These are phyloP conservation scores for Encarsia formosa DNA, from an alignment of 2,888 invertebrate species.

Conservation along the genomic window DNA sequence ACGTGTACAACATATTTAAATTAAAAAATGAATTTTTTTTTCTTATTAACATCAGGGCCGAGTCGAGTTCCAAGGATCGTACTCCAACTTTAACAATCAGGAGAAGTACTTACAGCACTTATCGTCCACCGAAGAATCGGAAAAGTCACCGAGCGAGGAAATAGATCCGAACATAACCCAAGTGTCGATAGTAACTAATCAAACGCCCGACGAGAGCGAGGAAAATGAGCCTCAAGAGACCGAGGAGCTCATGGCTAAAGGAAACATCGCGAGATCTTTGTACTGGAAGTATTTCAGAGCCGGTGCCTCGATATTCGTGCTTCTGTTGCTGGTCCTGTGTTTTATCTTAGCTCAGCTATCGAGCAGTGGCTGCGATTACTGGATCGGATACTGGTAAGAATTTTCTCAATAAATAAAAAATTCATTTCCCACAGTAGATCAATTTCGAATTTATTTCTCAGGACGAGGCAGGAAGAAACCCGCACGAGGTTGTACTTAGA, in stretches of 20 bases:
- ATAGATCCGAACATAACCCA: not conserved
- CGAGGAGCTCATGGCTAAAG: constrained; percentile 64
- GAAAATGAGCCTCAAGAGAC: constrained; percentile 58
- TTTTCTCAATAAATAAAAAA: not conserved
- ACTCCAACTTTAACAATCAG: constrained; percentile 57
- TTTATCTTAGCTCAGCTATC: constrained; percentile 65
- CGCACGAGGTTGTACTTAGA: constrained; percentile 9
- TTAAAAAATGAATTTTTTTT: not conserved
- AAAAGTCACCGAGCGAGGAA: constrained; percentile 29
- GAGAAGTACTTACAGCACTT: constrained; percentile 54
- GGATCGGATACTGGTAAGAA: constrained; percentile 73
- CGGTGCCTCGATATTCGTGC: constrained; percentile 59
- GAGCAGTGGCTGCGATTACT: constrained; percentile 71
- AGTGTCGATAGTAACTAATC: constrained; percentile 5
- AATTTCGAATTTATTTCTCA: constrained; percentile 29
- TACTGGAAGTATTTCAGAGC: constrained; percentile 69
- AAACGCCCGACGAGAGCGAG: constrained; percentile 37
- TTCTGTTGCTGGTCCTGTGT: constrained; percentile 56
- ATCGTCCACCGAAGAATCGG: constrained; percentile 41
- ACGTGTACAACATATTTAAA: not conserved
- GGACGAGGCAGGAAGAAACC: constrained; percentile 52
- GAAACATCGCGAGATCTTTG: constrained; percentile 59
- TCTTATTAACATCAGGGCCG: constrained; percentile 61
- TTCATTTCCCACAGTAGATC: not conserved
- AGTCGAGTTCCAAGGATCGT: constrained; percentile 59